Evolutionary conservation across 2,797 vertebrate species (phyloP).

Genomic region (Sitta carolinensis): DNA sequence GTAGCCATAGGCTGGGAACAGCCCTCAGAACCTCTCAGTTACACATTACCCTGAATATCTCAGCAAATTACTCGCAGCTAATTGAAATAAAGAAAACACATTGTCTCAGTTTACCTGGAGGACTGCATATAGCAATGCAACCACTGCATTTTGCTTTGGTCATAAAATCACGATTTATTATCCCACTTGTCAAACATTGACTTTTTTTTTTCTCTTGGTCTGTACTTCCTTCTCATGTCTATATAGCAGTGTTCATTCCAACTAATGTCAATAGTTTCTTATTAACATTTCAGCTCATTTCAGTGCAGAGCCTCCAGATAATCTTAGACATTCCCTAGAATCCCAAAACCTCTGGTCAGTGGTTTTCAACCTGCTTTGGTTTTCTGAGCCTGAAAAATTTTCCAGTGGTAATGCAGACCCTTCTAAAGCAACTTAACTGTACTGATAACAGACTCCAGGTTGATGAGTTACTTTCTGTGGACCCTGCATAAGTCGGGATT

Average conservation of each 20-base stretch:
- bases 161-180: conserved; percentile 35
- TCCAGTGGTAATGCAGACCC: neutral
- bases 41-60: conserved; percentile 56
- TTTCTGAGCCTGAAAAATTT: neutral
- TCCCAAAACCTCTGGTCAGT: neutral
- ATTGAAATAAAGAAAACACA: conserved; percentile 50
- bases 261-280: neutral
- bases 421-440: conserved; percentile 8
- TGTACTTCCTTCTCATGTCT: conserved; percentile 8
- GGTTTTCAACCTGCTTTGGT: conserved; percentile 1
- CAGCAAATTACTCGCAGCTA: conserved; percentile 39
- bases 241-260: conserved; percentile 1
- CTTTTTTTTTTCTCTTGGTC: neutral
- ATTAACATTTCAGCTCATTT: neutral
- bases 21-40: conserved; percentile 54
- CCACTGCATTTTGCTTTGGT: neutral
- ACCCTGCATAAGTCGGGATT: neutral
- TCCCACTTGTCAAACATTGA: conserved; percentile 40
- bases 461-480: conserved; percentile 57
- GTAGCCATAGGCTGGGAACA: conserved; percentile 18
- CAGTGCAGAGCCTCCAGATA: neutral
- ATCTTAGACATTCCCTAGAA: neutral
- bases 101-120: neutral
- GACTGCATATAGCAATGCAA: neutral
- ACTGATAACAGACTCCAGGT: conserved; percentile 37